These are phyloP conservation scores for Oryzias curvinotus DNA, from an alignment of 2,113 vertebrate genomes.

Conservation along the genomic window DNA sequence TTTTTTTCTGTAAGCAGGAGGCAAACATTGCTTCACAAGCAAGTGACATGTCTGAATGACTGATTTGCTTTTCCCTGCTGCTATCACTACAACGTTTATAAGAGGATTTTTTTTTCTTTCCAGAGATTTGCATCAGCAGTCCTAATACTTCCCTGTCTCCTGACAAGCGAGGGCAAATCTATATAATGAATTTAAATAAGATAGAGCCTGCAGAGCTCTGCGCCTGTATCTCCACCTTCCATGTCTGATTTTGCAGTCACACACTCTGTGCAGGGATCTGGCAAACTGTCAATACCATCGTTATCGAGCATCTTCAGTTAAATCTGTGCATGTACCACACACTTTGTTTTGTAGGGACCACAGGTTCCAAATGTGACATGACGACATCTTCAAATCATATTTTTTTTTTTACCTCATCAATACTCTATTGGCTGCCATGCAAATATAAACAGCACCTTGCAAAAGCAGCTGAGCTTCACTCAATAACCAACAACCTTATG, in stretches of 20 bases:
- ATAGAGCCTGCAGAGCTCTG: slow-evolving; percentile 40
- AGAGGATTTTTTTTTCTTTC: slow-evolving; percentile 19
- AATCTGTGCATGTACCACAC: slow-evolving; percentile 25
- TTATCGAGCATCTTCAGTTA: slow-evolving; percentile 29
- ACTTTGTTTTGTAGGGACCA: slow-evolving; percentile 28
- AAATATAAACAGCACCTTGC: slow-evolving; percentile 16
- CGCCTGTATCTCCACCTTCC: slow-evolving; percentile 15
- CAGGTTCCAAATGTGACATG: slow-evolving; percentile 38
- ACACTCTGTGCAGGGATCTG: slow-evolving; percentile 21
- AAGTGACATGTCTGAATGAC: slow-evolving; percentile 45
- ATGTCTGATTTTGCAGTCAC: neutral
- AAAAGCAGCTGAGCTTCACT: slow-evolving; percentile 12
- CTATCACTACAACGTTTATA: slow-evolving; percentile 14
- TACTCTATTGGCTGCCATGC: slow-evolving; percentile 26
- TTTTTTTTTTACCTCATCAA: slow-evolving; percentile 39
- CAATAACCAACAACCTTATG: neutral
- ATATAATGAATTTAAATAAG: slow-evolving; percentile 64
- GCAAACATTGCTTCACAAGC: slow-evolving; percentile 23
- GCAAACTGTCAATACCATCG: slow-evolving; percentile 55
- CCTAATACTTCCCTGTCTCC: slow-evolving; percentile 45
- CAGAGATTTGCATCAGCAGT: slow-evolving; percentile 25
- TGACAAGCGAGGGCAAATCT: slow-evolving; percentile 65
- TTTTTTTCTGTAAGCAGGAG: slow-evolving; percentile 29
- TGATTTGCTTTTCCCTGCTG: slow-evolving; percentile 26
- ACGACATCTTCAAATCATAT: slow-evolving; percentile 32